Percentiles rank a stretch among this genome's conserved stretches.
phyloP scores from a whole-genome alignment of 2,888 invertebrate species.

The Diaphora mendica region DNA sequence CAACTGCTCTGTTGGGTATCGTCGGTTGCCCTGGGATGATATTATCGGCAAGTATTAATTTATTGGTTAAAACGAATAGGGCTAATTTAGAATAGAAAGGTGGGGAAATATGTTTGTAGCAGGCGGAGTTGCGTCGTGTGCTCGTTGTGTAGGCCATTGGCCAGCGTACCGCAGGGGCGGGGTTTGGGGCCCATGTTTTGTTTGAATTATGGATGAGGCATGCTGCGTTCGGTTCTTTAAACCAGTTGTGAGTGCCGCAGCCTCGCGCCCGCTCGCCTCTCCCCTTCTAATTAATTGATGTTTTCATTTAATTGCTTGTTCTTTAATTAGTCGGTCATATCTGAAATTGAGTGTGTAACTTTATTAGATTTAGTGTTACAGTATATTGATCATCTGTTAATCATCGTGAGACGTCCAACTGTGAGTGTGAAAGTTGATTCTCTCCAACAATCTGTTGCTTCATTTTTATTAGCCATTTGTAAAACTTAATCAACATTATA shows the following conservation, averaged over 20 bases:
- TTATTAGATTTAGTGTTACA: slow-evolving; percentile 70
- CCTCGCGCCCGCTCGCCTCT: slow-evolving; percentile 82
- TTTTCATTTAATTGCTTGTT: slow-evolving; percentile 83
- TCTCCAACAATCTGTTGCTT: slow-evolving; percentile 20
- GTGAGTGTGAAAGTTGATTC: slow-evolving; percentile 41
- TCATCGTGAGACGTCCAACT: slow-evolving; percentile 26
- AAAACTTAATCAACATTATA: slow-evolving; percentile 26
- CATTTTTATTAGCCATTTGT: slow-evolving; percentile 20
- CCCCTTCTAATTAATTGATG: slow-evolving; percentile 84
- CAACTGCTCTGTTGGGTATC: slow-evolving; percentile 64
- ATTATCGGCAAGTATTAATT: slow-evolving; percentile 79
- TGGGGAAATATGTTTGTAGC: slow-evolving; percentile 77
- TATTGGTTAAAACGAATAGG: slow-evolving; percentile 76
- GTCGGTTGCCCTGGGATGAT: slow-evolving; percentile 64
- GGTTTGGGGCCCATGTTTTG: slow-evolving; percentile 84
- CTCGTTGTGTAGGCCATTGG: slow-evolving; percentile 79
- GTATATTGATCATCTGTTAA: slow-evolving; percentile 21
- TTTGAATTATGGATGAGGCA: slow-evolving; percentile 86
- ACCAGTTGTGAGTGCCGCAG: slow-evolving; percentile 83
- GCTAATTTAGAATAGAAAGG: slow-evolving; percentile 79
- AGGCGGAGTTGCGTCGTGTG: slow-evolving; percentile 79
- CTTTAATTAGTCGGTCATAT: slow-evolving; percentile 79
- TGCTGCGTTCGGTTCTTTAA: slow-evolving; percentile 75
- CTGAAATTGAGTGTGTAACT: slow-evolving; percentile 77
- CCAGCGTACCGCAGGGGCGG: slow-evolving; percentile 82